Evolutionary conservation across 2,888 invertebrate genomes (phyloP), one percentile per base, ranked within the genome.

Genomic region (Drosophila siamana): DNA sequence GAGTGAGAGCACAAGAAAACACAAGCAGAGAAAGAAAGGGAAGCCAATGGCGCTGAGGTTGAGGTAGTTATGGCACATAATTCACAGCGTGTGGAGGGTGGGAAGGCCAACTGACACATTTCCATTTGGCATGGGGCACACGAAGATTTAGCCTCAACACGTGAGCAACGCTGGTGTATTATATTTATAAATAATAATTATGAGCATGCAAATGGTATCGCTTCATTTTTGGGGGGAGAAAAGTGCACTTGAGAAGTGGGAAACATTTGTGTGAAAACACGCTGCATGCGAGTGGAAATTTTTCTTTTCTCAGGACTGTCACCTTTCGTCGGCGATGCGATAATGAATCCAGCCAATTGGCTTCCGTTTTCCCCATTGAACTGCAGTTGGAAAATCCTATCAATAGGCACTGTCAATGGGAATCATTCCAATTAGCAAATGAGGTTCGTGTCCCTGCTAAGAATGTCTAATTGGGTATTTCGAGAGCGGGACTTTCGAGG

Each of bases 261-360:
- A 64, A 56, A 56, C 15, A 30, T 40, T 43, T 16, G 16, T 9
- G n/a, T 22, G 36, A 6, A 30, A 16, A 9, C 0, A 5, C 11
- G 7, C 2, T 15, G 15, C 24, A 33, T n/a, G 13, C 19, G 11
- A 33, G 33, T 43, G 22, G 40, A 43, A 60, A 30, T 28, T 47
- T 66, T 57, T 85, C 56, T 66, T 78, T 91, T 91, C 91, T 81
- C 91, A 91, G 90, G 90, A 88, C 61, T 90, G 90, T 90, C 90
- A 91, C 77, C 85, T 90, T 86, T 87, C 69, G 69, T 61, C 55
- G 30, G 43, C 44, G 54, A 22, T 19, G 36, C 72, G 47, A 64
- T 75, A 65, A 59, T 65, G 70, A 66, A 62, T 50, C 11, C 51
- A 51, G 55, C 28, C 57, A 75, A 59, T 67, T 61, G 55, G 1